Evolutionary conservation across 2,797 vertebrate genomes (phyloP), one percentile per base, ranked within the genome.

Genomic region (Myotis findleyi): DNA sequence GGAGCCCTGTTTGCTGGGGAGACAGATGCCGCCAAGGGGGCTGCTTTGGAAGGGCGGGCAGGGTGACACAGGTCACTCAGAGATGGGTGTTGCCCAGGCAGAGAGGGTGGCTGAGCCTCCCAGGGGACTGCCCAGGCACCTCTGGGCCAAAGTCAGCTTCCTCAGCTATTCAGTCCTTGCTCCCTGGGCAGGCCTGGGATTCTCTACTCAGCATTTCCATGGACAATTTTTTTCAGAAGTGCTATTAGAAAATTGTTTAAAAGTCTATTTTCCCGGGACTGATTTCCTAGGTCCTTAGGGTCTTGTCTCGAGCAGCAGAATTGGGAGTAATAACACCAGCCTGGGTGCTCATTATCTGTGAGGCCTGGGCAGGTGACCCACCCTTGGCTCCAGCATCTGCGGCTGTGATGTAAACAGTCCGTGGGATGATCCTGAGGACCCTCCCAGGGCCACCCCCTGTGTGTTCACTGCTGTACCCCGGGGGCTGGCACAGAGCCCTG

Each of bases 181-280:
- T 59, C 25, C 5, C 77, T 51, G 5, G 10, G 25, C 14, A 5
- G 41, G 21, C 21, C 88, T 81, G 7, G n/a, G 44, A 4, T 6
- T 93, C 72, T 87, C 49, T 1, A 25, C 23, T 92, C 68, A 80
- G 53, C 13, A 44, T 85, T 84, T 90, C 77, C 77, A 23, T 2
- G 38, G 25, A 38, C 59, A 33, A 5, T 30, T 73, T 77, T 80
- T 73, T 88, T 25, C 36, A 80, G 69, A 93, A 64, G 17, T 82
- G 14, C 55, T 82, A 38, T 55, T 77, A 51, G 69, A 90, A 73
- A n/a, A 10, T 38, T 6, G 18, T 33, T 92, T 30, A 30, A 18
- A 57, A 77, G 49, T 33, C 33, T 77, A 6, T 80, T 92, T 91
- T 71, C 83, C 79, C 6, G 13, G 55, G 44, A n/a, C 68, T 62